Percentiles rank a stretch among this genome's conserved stretches.
phyloP scores from a whole-genome alignment of 2,888 invertebrate genomes.

The Sinotaia quadrata region DNA sequence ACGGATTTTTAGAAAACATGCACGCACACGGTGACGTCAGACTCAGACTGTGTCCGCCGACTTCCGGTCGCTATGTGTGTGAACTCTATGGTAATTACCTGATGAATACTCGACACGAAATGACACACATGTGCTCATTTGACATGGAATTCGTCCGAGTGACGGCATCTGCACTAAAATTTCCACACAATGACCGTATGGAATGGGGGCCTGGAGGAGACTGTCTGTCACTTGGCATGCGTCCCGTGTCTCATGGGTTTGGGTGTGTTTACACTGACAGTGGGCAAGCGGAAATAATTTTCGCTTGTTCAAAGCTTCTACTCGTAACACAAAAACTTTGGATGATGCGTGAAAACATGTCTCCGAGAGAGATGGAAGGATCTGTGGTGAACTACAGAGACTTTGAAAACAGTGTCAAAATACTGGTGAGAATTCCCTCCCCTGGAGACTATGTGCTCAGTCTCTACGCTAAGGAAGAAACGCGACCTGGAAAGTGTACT shows the following conservation, averaged over 20 bases:
- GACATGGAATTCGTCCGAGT: constrained; percentile 43
- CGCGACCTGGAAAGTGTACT: constrained; percentile 2
- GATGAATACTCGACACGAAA: constrained; percentile 41
- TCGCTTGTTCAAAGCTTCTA: constrained; percentile 26
- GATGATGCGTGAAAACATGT: not conserved
- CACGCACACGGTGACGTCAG: constrained; percentile 43
- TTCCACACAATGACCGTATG: constrained; percentile 61
- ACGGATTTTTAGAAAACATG: constrained; percentile 54
- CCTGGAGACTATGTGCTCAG: constrained; percentile 18
- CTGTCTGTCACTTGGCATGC: constrained; percentile 54
- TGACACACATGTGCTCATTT: constrained; percentile 49
- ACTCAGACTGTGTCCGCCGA: constrained; percentile 49
- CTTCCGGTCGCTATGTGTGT: constrained; percentile 50
- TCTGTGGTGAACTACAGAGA: constrained; percentile 19
- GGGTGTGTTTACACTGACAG: constrained; percentile 55
- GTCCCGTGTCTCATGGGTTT: constrained; percentile 53
- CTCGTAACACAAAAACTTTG: constrained; percentile 20
- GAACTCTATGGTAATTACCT: constrained; percentile 54
- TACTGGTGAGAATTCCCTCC: constrained; percentile 13
- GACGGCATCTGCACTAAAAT: constrained; percentile 44
- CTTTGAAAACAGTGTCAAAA: constrained; percentile 1
- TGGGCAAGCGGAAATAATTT: constrained; percentile 60
- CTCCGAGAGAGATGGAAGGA: not conserved
- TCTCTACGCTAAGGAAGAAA: constrained; percentile 19
- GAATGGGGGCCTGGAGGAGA: constrained; percentile 68